A percentile compares a stretch with the other conserved stretches of the same genome.
Evolutionary conservation across 1,140 invertebrate genomes (phyloP).

Genomic region (Megalonaias nervosa): DNA sequence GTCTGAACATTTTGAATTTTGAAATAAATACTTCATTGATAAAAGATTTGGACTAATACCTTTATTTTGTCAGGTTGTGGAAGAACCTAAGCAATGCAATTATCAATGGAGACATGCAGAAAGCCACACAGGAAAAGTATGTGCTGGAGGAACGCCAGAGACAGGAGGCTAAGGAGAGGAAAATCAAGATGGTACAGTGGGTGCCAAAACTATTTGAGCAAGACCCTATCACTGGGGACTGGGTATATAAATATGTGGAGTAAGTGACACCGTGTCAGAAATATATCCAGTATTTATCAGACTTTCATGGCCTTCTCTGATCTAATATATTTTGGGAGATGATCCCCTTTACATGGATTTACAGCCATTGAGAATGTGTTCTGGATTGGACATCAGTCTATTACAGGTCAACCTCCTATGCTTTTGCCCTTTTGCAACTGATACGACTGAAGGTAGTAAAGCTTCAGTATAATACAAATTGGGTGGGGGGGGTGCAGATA

Average conservation of each 20-base stretch:
- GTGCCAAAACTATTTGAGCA: slow-evolving; percentile 81
- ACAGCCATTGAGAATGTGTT: no score
- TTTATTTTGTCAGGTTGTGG: slow-evolving; percentile 79
- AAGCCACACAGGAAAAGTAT: slow-evolving; percentile 92
- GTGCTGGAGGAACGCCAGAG: slow-evolving; percentile 89
- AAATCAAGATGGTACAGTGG: slow-evolving; percentile 78
- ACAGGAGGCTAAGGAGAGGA: slow-evolving; percentile 79
- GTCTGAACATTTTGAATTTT: no score
- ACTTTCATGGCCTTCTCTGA: background rate
- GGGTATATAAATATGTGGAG: slow-evolving; percentile 83
- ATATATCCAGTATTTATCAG: background rate
- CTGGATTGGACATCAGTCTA: no score
- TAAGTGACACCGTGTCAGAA: slow-evolving; percentile 42
- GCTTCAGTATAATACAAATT: no score
- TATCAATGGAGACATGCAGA: slow-evolving; percentile 82
- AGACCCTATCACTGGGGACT: slow-evolving; percentile 78
- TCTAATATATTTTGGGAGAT: background rate
- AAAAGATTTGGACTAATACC: no score
- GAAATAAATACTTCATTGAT: no score
- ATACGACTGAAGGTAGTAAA: no score
- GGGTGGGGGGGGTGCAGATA: no score
- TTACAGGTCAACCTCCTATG: no score
- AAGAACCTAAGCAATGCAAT: slow-evolving; percentile 87
- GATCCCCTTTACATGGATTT: background rate
- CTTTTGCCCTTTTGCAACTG: no score